Base-by-base conservation (phyloP, 2,888 invertebrate species). In the Lysandra coridon region DNA sequence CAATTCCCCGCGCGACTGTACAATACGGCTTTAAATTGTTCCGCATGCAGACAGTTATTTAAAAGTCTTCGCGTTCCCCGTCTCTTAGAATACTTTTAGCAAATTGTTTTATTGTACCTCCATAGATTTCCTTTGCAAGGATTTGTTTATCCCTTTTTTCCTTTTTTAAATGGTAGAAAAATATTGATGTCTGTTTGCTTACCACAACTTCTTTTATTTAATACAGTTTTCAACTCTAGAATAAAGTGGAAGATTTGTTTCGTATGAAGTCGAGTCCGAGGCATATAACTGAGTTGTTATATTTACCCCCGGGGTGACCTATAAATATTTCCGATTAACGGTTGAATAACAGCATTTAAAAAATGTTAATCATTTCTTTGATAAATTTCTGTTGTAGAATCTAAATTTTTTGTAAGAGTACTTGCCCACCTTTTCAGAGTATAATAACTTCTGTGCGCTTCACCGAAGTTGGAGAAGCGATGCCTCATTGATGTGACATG, bases 31-130 rank as follows among this genome's bases (percentile, higher is more conserved):
- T 30, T 30, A 30, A 23, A 30, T 64, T 64, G 64, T 64, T 23
- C 64, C 64, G 64, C 64, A 30, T 4, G 57, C 57, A 64, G 64
- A 64, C 64, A 30, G 64, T 64, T 64, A 64, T 30, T 64, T 30
- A 30, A 64, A 64, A 30, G 30, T 64, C 64, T 64, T 64, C 30
- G 12, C 64, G 30, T 64, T 30, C 64, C 64, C 23, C 17, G 12
- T 12, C 64, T 7, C 0, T 4, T 3, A 64, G 12, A 64, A 23
- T 64, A 64, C 64, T 64, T 64, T 62, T 62, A 30, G 12, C 49
- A 49, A 30, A 64, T 10, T 64, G 23, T 64, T 64, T 64, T 62
- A 23, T 62, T 64, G 30, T 30, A 64, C 12, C 2, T 49, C 49
- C 49, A 49, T 49, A 49, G 49, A 49, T 49, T 30, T 7, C 62